Conservation (phyloP, 2,888 invertebrate genomes). For the Heliconius ethilla region DNA sequence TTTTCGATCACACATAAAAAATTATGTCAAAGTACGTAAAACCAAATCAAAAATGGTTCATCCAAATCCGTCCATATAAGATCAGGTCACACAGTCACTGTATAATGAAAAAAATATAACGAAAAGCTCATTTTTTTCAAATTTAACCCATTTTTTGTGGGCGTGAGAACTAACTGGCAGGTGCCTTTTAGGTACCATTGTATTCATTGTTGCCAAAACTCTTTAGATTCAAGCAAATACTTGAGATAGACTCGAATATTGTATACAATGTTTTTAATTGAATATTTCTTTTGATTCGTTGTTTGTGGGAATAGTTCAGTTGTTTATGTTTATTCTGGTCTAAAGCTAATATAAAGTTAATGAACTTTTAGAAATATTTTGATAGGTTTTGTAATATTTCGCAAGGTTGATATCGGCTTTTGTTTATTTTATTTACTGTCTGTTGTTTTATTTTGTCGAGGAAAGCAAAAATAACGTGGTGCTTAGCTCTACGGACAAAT, state of each 20-base stretch:
- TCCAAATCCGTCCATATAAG: not conserved
- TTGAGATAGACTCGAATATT: not conserved
- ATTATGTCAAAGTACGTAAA: not conserved
- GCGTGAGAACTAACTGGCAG: constrained; percentile 68
- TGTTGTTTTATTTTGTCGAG: too few relatives aligned
- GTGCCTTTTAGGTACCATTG: constrained; percentile 52
- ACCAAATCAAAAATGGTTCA: not conserved
- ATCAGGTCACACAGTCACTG: constrained; percentile 21
- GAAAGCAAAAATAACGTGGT: too few relatives aligned
- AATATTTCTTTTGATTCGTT: not conserved
- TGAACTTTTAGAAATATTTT: constrained; percentile 2
- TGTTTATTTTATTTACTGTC: too few relatives aligned
- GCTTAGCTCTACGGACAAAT: too few relatives aligned
- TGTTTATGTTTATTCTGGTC: constrained; percentile 14
- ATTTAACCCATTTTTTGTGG: constrained; percentile 72
- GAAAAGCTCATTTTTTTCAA: constrained; percentile 29
- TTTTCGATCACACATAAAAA: not conserved
- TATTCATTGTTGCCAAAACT: constrained; percentile 47
- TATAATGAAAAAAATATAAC: constrained; percentile 21
- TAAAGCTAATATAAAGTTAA: not conserved
- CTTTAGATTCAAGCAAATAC: constrained; percentile 26
- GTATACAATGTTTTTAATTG: constrained; percentile 11
- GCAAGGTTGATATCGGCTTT: not conserved
- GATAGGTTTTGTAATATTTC: not conserved
- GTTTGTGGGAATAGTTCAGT: constrained; percentile 10